Base-by-base conservation (phyloP, 1,140 invertebrate species). In the Lycorma delicatula region DNA sequence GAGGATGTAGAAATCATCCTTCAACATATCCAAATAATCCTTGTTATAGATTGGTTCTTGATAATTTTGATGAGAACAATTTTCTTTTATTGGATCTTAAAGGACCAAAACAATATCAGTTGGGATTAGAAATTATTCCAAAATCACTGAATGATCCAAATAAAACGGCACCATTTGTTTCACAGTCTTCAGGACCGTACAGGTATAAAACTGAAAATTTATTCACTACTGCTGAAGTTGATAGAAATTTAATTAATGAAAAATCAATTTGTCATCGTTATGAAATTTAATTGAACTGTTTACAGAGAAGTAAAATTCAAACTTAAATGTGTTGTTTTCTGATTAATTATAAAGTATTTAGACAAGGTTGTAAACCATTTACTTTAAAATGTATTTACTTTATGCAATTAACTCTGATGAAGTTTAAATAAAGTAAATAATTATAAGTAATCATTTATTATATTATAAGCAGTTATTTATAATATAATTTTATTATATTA, bases 31-130 rank as follows among this genome's bases (percentile, higher is more conserved):
- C 73, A 26, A 83, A 87, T 63, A 98, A 98, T 77, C 94, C 94
- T 0, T 78, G 83, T 53, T 95, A 87, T 70, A 81, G 85, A 62
- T 60, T 93, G 23, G 72, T 81, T 18, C 72, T 93, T 1, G 77
- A 85, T 16, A 79, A 78, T 9, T 68, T 74, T 0, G 78, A 82
- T 51, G 77, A 82, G 31, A 81, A 85, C 36, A 89, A 90, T 70
- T 73, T 81, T 60, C 52, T 97, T 4, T 75, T 93, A 1, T 77
- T 95, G 46, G 91, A 96, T 71, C 73, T 98, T 1, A 88, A 89
- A 70, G 94, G 88, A 1, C 93, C 93, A 44, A 93, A 91, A 68
- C 80, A 92, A 64, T 97, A 87, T 74, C 86, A 89, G 72, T 83
- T 96, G 57, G 93, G 93, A 0, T 81, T 97, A 67, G 90, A 95